A percentile compares a stretch with the other conserved stretches of the same genome.
Evolutionary conservation across 1,140 invertebrate species (phyloP).

Genomic region (Reticulitermes speratus): DNA sequence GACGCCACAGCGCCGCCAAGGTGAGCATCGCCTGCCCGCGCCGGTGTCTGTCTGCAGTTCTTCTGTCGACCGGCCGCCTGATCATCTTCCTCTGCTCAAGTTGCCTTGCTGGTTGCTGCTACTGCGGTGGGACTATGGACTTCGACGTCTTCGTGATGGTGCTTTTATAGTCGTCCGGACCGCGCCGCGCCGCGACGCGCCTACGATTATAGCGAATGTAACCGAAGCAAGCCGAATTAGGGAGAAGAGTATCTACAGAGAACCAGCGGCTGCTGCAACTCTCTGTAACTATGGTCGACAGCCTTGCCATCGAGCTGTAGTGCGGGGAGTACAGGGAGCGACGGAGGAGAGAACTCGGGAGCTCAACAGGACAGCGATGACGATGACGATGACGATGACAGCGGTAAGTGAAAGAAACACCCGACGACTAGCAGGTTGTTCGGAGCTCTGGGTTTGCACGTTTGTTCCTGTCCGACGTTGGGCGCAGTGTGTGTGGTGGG

Average conservation of each 20-base stretch:
- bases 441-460: constrained; percentile 31
- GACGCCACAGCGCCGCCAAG: neutral
- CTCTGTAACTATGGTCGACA: neutral
- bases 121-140: constrained; percentile 20
- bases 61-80: neutral
- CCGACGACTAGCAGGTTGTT: neutral
- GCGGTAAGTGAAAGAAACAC: neutral
- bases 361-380: neutral
- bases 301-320: neutral
- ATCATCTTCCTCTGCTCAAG: constrained; percentile 19
- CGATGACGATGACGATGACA: neutral
- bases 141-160: constrained; percentile 24
- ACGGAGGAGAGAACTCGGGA: neutral
- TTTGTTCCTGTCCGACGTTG: constrained; percentile 36
- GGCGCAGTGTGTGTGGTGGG: constrained; percentile 11
- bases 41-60: neutral
- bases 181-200: constrained; percentile 23
- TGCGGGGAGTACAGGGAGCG: neutral
- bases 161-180: constrained; percentile 21
- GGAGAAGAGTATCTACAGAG: neutral
- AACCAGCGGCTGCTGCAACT: neutral
- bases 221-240: constrained; percentile 25
- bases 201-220: constrained; percentile 34
- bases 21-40: constrained; percentile 21
- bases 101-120: constrained; percentile 13